A percentile compares a stretch with the other conserved stretches of the same genome.
phyloP scores from a whole-genome alignment of 2,888 invertebrate species.

The Bibio marci region DNA sequence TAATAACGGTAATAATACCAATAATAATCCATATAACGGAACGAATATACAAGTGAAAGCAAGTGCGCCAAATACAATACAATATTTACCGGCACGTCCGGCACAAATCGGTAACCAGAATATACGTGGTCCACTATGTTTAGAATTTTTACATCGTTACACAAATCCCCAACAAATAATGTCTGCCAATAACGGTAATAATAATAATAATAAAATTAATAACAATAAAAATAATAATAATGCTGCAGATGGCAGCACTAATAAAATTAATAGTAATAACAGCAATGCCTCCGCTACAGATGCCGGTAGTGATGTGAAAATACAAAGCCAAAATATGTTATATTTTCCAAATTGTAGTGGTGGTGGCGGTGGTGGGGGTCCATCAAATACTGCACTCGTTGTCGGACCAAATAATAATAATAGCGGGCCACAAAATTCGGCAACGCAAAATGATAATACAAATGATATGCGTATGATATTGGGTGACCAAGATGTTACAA shows the following conservation, averaged over 20 bases:
- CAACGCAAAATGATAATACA: too few relatives aligned
- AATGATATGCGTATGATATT: too few relatives aligned
- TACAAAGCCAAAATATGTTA: not conserved
- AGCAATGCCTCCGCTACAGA: conserved; percentile 16
- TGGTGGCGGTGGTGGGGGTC: conserved; percentile 21
- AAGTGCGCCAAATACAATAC: conserved; percentile 93
- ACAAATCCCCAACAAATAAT: conserved; percentile 44
- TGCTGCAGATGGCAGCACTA: conserved; percentile 42
- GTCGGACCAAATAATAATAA: too few relatives aligned
- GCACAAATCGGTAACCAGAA: conserved; percentile 53
- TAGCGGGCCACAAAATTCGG: too few relatives aligned
- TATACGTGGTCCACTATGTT: conserved; percentile 67
- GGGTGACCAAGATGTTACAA: too few relatives aligned
- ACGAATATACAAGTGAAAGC: conserved; percentile 83
- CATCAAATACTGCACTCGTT: conserved; percentile 7
- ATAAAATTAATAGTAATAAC: conserved; percentile 13
- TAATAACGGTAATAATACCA: too few relatives aligned
- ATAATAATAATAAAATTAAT: too few relatives aligned
- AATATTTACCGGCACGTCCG: conserved; percentile 84
- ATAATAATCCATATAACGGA: conserved; percentile 2
- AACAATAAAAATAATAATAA: conserved; percentile 24
- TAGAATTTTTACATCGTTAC: conserved; percentile 78
- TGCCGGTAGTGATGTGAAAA: not conserved
- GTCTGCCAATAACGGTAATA: too few relatives aligned
- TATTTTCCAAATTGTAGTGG: too few relatives aligned